Evolutionary conservation across 1,140 invertebrate species (phyloP).

Genomic region (Lasaia peninsularis): DNA sequence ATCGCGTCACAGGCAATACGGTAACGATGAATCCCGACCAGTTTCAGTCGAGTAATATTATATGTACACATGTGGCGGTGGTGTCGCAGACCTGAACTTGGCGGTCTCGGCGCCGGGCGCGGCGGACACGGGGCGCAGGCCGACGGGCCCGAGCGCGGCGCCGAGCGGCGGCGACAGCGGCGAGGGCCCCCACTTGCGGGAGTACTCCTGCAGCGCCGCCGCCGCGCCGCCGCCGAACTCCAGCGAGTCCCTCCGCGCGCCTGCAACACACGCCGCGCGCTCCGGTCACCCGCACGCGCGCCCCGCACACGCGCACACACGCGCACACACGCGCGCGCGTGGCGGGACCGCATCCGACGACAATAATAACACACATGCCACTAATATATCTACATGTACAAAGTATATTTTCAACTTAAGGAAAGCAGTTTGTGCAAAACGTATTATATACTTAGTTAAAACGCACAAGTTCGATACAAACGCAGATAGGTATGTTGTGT

Average conservation of each 20-base stretch:
- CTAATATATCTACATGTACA: not conserved
- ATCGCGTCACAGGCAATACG: slow-evolving; percentile 1
- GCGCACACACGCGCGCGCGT: not conserved
- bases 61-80: not conserved
- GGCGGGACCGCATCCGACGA: no score
- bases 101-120: slow-evolving; percentile 93
- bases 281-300: slow-evolving; percentile 22
- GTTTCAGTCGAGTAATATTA: no score
- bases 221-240: slow-evolving; percentile 63
- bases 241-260: slow-evolving; percentile 69
- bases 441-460: no score
- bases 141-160: slow-evolving; percentile 62
- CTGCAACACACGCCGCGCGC: slow-evolving; percentile 57
- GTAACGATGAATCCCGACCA: no score
- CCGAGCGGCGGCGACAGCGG: slow-evolving; percentile 69
- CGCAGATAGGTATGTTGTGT: no score
- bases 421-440: no score
- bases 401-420: no score
- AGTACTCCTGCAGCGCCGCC: slow-evolving; percentile 69
- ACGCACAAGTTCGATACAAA: no score
- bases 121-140: slow-evolving; percentile 83
- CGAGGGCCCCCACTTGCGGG: slow-evolving; percentile 73
- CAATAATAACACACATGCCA: not conserved
- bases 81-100: slow-evolving; percentile 81
- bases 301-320: not conserved